phyloP scores from a whole-genome alignment of 2,888 invertebrate species.

The Brachypterus glaber region DNA sequence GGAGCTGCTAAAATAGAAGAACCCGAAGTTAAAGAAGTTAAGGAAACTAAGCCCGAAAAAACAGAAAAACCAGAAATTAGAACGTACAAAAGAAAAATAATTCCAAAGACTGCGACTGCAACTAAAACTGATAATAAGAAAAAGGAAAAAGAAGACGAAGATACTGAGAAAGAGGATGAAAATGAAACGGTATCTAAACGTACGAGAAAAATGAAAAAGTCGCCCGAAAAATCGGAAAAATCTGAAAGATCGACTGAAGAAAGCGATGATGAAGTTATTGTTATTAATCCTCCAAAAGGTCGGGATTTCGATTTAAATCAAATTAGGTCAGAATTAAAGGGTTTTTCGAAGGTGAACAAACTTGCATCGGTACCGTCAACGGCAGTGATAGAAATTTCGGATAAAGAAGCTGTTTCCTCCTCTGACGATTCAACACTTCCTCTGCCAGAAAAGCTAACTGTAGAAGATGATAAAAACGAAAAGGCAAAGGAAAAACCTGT shows the following conservation, averaged over 20 bases:
- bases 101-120: conserved; percentile 13
- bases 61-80: conserved; percentile 30
- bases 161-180: conserved; percentile 39
- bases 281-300: conserved; percentile 45
- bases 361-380: conserved; percentile 29
- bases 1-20: conserved; percentile 32
- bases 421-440: conserved; percentile 32
- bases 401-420: conserved; percentile 32
- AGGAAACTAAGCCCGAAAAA: too few relatives aligned
- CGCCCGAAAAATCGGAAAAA: conserved; percentile 39
- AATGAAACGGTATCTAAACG: conserved; percentile 21
- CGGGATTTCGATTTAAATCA: conserved; percentile 77
- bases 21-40: conserved; percentile 26
- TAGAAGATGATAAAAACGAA: conserved; percentile 22
- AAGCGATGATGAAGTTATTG: conserved; percentile 42
- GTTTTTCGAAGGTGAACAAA: conserved; percentile 56
- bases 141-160: conserved; percentile 40
- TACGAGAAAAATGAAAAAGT: conserved; percentile 37
- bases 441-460: conserved; percentile 22
- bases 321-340: conserved; percentile 75
- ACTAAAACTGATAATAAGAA: conserved; percentile 33
- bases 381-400: conserved; percentile 22
- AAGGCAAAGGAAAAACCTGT: conserved; percentile 27
- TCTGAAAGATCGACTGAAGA: conserved; percentile 41
- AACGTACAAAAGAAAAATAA: conserved; percentile 26